Percentiles rank a stretch among this genome's conserved stretches.
Evolutionary conservation across 2,797 vertebrate species (phyloP).

Genomic region (Ammospiza maritima): DNA sequence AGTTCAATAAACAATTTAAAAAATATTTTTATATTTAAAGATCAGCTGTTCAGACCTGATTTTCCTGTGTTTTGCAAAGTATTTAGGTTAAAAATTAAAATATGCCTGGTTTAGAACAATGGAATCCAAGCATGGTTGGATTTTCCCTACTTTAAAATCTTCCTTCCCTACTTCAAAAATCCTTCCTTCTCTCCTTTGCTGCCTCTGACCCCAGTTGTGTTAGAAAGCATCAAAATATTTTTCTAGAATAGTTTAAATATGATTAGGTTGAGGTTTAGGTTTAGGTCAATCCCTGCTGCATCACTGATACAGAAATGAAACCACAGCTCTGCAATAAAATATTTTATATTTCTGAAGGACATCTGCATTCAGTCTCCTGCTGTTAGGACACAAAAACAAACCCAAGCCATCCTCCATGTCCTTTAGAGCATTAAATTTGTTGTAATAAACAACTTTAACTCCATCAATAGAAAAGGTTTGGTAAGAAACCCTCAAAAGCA

Average conservation of each 20-base stretch:
- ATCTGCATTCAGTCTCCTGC: background rate
- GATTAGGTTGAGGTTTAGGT: too few relatives aligned
- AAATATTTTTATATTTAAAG: background rate
- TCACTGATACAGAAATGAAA: background rate
- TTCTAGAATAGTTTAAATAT: background rate
- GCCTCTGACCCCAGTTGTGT: background rate
- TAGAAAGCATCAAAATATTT: background rate
- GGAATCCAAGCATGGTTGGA: rapidly evolving
- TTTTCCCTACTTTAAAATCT: background rate
- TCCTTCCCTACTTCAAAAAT: background rate
- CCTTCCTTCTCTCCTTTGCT: background rate
- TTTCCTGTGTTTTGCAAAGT: background rate
- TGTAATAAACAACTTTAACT: background rate
- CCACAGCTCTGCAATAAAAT: background rate
- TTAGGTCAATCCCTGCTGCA: background rate
- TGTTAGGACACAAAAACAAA: background rate
- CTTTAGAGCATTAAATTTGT: background rate
- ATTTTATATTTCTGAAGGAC: background rate
- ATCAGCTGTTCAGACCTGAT: background rate
- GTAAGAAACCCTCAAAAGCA: background rate
- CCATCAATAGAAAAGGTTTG: background rate
- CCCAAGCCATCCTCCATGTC: background rate
- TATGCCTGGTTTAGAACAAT: background rate
- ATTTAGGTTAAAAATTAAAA: background rate
- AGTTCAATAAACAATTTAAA: background rate